Evolutionary conservation across 1,140 invertebrate species (phyloP).

Genomic region (Acromyrmex echinatior): DNA sequence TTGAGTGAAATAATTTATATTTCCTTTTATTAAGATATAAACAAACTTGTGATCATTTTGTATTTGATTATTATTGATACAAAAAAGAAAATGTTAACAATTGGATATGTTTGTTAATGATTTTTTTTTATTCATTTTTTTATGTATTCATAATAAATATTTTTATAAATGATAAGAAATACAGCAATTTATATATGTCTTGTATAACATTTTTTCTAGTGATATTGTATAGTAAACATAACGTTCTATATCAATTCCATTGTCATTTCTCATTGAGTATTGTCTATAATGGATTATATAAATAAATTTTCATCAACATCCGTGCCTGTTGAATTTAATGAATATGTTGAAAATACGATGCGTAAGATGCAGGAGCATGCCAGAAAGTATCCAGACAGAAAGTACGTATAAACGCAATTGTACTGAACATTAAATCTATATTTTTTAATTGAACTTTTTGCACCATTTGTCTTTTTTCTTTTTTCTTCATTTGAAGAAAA

Average conservation of each 20-base stretch:
- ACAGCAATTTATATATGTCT: not conserved
- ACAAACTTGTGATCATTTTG: too few relatives aligned
- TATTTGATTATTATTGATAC: not conserved
- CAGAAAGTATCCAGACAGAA: slow-evolving; percentile 41
- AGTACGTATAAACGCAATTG: slow-evolving; percentile 51
- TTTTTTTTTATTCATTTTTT: not conserved
- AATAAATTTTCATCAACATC: slow-evolving; percentile 30
- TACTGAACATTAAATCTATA: not conserved
- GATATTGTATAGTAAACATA: not conserved
- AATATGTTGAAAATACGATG: slow-evolving; percentile 75
- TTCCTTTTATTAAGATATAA: not conserved
- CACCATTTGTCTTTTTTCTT: too few relatives aligned
- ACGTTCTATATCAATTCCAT: too few relatives aligned
- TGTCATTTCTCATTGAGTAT: too few relatives aligned
- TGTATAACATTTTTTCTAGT: slow-evolving; percentile 7
- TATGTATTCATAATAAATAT: not conserved
- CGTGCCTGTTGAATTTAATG: slow-evolving; percentile 80
- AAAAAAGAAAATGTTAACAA: not conserved
- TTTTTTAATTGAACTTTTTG: too few relatives aligned
- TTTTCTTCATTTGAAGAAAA: too few relatives aligned
- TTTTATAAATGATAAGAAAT: not conserved
- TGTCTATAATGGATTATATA: slow-evolving; percentile 1
- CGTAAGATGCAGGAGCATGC: slow-evolving; percentile 77
- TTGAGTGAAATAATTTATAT: not conserved
- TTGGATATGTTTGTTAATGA: not conserved